Percentiles rank a stretch among this genome's conserved stretches.
Evolutionary conservation across 2,797 vertebrate genomes (phyloP).

Genomic region (Alfaro cultratus): DNA sequence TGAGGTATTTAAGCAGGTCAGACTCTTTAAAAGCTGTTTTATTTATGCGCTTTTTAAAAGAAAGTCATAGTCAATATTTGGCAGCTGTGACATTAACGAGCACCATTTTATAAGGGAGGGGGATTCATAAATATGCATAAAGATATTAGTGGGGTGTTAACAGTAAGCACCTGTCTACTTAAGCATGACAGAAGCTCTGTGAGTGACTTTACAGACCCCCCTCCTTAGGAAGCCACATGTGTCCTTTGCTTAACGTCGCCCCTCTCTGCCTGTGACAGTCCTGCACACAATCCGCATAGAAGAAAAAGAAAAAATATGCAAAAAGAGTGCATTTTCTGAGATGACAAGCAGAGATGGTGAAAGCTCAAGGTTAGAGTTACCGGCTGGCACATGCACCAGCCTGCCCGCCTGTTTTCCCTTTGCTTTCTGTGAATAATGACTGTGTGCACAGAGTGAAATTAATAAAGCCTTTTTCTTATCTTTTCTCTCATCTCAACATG

Average conservation of each 20-base stretch:
- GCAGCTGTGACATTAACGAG: conserved; percentile 97
- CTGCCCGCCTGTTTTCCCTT: conserved; percentile 40
- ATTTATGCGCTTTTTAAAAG: conserved; percentile 92
- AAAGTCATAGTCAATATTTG: conserved; percentile 86
- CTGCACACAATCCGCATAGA: conserved; percentile 80
- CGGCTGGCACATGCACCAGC: conserved; percentile 57
- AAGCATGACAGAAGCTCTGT: conserved; percentile 95
- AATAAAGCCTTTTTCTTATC: conserved; percentile 73
- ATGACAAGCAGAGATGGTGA: conserved; percentile 73
- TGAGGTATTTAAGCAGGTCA: conserved; percentile 86
- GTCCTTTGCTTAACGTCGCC: conserved; percentile 90
- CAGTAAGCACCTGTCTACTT: conserved; percentile 97
- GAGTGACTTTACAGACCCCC: conserved; percentile 90
- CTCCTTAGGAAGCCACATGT: conserved; percentile 86
- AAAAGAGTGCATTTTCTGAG: conserved; percentile 70
- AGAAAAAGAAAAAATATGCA: conserved; percentile 63
- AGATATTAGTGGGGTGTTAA: conserved; percentile 96
- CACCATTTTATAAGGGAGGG: conserved; percentile 89
- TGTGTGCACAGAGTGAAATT: conserved; percentile 73
- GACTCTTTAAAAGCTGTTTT: conserved; percentile 90
- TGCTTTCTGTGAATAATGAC: conserved; percentile 66
- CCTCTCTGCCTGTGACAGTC: conserved; percentile 74
- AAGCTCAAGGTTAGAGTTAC: conserved; percentile 80
- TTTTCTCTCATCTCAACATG: conserved; percentile 45
- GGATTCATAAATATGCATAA: conserved; percentile 97